Percentiles rank a stretch among this genome's conserved stretches.
Conservation (phyloP, 1,140 invertebrate genomes). For the Drosophila setifemur region DNA sequence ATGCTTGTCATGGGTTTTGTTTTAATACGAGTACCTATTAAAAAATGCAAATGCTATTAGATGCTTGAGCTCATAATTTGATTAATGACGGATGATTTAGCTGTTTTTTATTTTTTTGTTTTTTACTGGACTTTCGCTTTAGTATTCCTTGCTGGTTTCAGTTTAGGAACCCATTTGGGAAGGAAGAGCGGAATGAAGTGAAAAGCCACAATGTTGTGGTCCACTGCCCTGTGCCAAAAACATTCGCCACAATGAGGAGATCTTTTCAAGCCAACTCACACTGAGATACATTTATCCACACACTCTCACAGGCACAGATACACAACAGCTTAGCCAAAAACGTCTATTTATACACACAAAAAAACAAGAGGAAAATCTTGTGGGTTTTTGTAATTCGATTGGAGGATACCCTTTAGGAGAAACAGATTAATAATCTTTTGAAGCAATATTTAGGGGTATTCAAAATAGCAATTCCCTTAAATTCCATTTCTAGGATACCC, state of each 20-base stretch:
- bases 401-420: constrained; percentile 31
- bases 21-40: constrained; percentile 33
- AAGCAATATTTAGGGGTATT: no score
- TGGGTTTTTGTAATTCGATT: neutral
- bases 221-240: neutral
- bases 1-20: constrained; percentile 69
- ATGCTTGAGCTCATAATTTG: constrained; percentile 46
- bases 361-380: neutral
- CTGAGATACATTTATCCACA: neutral
- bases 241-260: neutral
- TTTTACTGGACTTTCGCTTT: constrained; percentile 2
- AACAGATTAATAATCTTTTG: no score
- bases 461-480: no score
- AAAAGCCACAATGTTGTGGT: constrained; percentile 63
- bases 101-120: constrained; percentile 25
- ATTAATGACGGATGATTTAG: constrained; percentile 48
- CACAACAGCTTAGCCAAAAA: constrained; percentile 40
- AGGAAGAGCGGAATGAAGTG: constrained; percentile 61
- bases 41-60: constrained; percentile 49
- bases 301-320: neutral
- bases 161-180: constrained; percentile 47
- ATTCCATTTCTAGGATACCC: no score
- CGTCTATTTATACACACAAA: constrained; percentile 31
- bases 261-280: no score
- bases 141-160: constrained; percentile 10